Base-by-base conservation (phyloP, 2,888 invertebrate genomes). In the Calephelis perditalis region DNA sequence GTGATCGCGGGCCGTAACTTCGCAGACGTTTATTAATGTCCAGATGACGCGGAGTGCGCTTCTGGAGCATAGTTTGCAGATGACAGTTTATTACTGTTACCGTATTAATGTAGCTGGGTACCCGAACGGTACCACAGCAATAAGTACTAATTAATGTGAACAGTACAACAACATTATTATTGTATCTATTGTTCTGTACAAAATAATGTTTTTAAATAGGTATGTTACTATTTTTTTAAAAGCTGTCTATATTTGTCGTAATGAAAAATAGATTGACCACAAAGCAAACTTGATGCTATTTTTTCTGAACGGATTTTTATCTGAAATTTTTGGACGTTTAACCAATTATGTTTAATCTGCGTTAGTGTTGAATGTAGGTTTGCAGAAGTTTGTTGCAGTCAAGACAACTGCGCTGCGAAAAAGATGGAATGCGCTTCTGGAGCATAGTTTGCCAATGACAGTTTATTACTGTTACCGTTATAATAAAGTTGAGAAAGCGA, bases 1-100 rank as follows among this genome's bases (percentile, higher is more conserved):
- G 12, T 12, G n/a, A 12, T 47, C 15, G 46, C 15, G 12, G 46
- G 15, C 15, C 46, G 46, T 12, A 47, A 40, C 15, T 45, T 45
- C 26, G 56, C 62, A 64, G 57, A 68, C 67, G 69, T 73, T 71
- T 74, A 74, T 73, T 73, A 72, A 70, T 71, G 72, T 64, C 49
- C 49, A 62, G 65, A 67, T 67, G 64, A 66, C 60, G 57, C 57
- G 66, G 55, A 62, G 49, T 56, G 58, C 62, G 54, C 58, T 59
- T 62, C 61, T 61, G 64, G 56, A 58, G 65, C 57, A 59, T 47
- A 49, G 15, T 49, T 15, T 49, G 49, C 49, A 49, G 49, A 49
- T 49, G 49, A 49, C 49, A 49, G 49, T 49, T 49, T 49, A 49
- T 49, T 49, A 49, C 49, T 49, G 12, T 49, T 49, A 49, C 49